A percentile compares a stretch with the other conserved stretches of the same genome.
Conservation (phyloP, 2,113 vertebrate genomes). For the Stigmatopora argus region DNA sequence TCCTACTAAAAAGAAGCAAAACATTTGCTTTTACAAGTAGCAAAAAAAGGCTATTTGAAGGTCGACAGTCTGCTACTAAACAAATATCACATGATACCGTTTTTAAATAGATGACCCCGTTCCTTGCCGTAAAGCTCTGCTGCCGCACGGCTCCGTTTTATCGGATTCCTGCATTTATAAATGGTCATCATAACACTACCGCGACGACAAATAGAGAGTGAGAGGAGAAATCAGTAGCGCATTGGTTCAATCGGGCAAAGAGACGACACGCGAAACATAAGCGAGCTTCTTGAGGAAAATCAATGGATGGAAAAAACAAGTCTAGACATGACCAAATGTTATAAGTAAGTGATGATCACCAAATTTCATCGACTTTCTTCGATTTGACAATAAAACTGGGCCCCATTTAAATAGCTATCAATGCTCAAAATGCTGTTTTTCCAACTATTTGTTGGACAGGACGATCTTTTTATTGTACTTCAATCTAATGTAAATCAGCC, state of each 20-base stretch:
- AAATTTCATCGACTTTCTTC: not conserved
- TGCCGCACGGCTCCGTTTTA: not conserved
- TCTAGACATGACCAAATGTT: not conserved
- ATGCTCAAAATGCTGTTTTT: not conserved
- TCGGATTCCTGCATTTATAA: not conserved
- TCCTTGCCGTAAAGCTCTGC: not conserved
- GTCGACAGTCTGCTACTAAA: not conserved
- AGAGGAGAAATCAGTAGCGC: constrained; percentile 26
- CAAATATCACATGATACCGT: not conserved
- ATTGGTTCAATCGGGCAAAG: constrained; percentile 33
- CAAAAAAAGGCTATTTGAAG: not conserved
- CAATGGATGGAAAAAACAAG: constrained; percentile 52
- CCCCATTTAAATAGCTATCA: not conserved
- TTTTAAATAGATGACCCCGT: not conserved
- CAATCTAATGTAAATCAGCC: no score
- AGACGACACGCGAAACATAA: constrained; percentile 38
- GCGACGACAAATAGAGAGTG: constrained; percentile 23
- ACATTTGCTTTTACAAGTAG: not conserved
- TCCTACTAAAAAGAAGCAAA: not conserved
- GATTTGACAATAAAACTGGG: not conserved
- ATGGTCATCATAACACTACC: constrained; percentile 14
- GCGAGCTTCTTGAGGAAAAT: constrained; percentile 49
- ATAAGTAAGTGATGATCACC: not conserved
- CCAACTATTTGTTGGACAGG: no score
- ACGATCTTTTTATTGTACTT: no score